Conservation (phyloP, 2,888 invertebrate genomes). For the Arrhopalites spinosus region DNA sequence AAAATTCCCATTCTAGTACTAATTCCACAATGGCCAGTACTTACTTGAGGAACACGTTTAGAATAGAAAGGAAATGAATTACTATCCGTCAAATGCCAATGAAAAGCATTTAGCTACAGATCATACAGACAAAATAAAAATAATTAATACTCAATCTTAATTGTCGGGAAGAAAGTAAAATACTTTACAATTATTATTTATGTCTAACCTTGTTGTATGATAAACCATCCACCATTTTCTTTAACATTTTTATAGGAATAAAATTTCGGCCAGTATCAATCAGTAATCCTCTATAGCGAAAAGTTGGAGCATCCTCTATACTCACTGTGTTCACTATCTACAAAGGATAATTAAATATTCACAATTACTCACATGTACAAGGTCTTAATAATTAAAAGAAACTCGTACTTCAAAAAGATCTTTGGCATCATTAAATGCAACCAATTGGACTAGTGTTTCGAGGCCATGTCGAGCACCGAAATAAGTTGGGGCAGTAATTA, state of each 20-base stretch:
- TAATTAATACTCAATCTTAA: no score
- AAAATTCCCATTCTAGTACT: no score
- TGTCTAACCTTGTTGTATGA: constrained; percentile 73
- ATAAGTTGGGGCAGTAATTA: constrained; percentile 47
- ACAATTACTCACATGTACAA: no score
- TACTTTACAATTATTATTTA: no score
- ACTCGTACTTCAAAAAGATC: constrained; percentile 51
- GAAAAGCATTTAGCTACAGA: constrained; percentile 62
- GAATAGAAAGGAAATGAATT: constrained; percentile 64
- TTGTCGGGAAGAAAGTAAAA: no score
- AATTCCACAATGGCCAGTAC: no score
- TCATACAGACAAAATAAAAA: background rate
- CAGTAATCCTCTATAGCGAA: constrained; percentile 64
- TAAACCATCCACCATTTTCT: constrained; percentile 81
- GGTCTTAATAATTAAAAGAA: background rate
- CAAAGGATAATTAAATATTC: background rate
- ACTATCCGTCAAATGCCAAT: constrained; percentile 62
- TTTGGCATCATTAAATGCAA: constrained; percentile 35
- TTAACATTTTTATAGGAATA: constrained; percentile 68
- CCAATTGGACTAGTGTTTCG: constrained; percentile 49
- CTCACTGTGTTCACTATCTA: constrained; percentile 66
- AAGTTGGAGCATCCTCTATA: constrained; percentile 68
- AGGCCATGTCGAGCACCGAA: constrained; percentile 54
- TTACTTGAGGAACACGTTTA: constrained; percentile 59
- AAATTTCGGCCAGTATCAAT: constrained; percentile 63